A percentile compares a stretch with the other conserved stretches of the same genome.
phyloP scores from a whole-genome alignment of 2,113 vertebrate genomes.

The Irena cyanogastra region DNA sequence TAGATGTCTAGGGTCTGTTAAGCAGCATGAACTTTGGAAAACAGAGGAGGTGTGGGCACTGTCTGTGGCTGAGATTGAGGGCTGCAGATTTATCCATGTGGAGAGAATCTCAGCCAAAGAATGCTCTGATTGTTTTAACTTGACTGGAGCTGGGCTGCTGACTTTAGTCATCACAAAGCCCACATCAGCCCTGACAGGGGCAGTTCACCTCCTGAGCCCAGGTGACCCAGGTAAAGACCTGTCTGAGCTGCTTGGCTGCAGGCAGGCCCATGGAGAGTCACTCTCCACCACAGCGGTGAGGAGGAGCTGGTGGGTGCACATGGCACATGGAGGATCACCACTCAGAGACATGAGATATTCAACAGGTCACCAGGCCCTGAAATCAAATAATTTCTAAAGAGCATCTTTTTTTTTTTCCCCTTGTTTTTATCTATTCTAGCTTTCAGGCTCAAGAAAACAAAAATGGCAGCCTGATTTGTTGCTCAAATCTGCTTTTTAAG shows the following conservation, averaged over 20 bases:
- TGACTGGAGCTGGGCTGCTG: background rate
- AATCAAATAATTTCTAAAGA: background rate
- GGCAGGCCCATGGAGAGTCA: background rate
- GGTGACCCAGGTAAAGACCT: background rate
- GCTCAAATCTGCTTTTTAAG: background rate
- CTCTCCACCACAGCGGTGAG: background rate
- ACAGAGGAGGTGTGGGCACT: rapidly evolving
- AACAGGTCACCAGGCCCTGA: background rate
- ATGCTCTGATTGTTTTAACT: background rate
- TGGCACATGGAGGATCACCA: background rate
- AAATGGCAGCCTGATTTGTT: background rate
- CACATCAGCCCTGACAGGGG: background rate
- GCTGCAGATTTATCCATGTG: background rate
- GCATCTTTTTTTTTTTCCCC: rapidly evolving
- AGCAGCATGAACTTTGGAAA: background rate
- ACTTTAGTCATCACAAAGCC: background rate
- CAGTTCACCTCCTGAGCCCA: background rate
- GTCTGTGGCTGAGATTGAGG: background rate
- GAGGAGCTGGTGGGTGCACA: background rate
- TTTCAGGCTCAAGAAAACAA: background rate
- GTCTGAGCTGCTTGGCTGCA: background rate
- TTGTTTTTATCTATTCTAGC: background rate
- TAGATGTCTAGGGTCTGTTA: background rate
- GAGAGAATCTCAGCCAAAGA: background rate
- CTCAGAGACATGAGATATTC: background rate